Conservation (phyloP, 2,888 invertebrate species). For the Drosophila anomalata region DNA sequence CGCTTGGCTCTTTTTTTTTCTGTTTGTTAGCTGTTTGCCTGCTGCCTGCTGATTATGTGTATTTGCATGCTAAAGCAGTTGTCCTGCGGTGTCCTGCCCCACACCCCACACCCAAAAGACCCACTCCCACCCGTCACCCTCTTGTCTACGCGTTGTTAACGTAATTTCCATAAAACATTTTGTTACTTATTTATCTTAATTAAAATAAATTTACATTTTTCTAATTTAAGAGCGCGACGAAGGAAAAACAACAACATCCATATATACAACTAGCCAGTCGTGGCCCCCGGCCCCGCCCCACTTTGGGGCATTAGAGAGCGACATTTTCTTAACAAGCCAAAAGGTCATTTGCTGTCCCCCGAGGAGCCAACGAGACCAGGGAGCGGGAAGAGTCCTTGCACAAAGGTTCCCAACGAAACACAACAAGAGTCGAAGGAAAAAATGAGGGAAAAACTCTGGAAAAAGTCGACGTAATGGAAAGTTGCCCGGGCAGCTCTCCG, state of each 20-base stretch:
- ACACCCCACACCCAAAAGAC: conserved; percentile 1
- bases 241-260: conserved; percentile 37
- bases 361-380: conserved; percentile 4
- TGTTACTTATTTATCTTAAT: conserved; percentile 83
- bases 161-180: conserved; percentile 83
- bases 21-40: conserved; percentile 32
- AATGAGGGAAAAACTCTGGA: conserved; percentile 31
- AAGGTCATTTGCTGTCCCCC: conserved; percentile 69
- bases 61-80: conserved; percentile 75
- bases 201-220: conserved; percentile 84
- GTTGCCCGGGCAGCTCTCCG: conserved; percentile 53
- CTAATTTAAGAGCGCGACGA: conserved; percentile 81
- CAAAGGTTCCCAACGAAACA: conserved; percentile 54
- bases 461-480: conserved; percentile 69
- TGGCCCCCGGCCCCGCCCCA: conserved; percentile 18
- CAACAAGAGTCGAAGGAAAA: conserved; percentile 48
- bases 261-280: conserved; percentile 45
- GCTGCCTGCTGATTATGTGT: conserved; percentile 63
- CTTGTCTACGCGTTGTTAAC: conserved; percentile 78
- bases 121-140: conserved; percentile 59
- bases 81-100: conserved; percentile 60
- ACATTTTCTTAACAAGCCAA: conserved; percentile 78
- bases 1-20: conserved; percentile 28
- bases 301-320: conserved; percentile 71
- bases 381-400: conserved; percentile 20